Conservation (phyloP, 2,888 invertebrate species). For the Ethmia dodecea region DNA sequence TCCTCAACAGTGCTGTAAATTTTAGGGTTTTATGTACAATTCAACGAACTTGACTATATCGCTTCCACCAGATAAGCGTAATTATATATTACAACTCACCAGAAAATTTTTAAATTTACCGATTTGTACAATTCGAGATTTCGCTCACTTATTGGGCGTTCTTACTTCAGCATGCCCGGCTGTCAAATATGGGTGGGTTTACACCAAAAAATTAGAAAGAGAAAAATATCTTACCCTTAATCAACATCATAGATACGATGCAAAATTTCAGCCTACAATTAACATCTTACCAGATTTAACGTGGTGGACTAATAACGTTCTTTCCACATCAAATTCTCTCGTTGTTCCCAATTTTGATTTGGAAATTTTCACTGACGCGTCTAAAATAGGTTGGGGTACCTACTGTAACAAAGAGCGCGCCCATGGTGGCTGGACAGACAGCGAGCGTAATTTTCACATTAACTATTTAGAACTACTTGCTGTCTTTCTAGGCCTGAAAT, state of each 20-base stretch:
- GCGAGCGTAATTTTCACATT: constrained; percentile 3
- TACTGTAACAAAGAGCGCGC: background rate
- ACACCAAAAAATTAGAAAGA: background rate
- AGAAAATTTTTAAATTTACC: background rate
- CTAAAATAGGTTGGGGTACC: constrained; percentile 11
- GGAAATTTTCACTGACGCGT: constrained; percentile 12
- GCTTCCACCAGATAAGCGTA: background rate
- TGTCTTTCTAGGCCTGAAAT: constrained; percentile 3
- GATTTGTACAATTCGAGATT: background rate
- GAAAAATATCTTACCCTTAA: background rate
- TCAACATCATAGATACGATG: background rate
- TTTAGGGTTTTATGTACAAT: background rate
- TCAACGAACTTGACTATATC: background rate
- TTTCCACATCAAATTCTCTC: background rate
- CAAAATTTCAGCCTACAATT: background rate
- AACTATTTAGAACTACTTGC: constrained; percentile 9
- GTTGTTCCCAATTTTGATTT: background rate
- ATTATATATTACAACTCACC: background rate
- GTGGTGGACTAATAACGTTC: background rate
- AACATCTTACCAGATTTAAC: background rate
- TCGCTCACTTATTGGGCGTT: background rate
- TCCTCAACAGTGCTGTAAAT: background rate
- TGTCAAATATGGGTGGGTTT: background rate
- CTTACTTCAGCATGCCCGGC: background rate
- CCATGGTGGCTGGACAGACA: constrained; percentile 2